Conservation (phyloP, 2,113 vertebrate genomes). For the Reinhardtius hippoglossoides region DNA sequence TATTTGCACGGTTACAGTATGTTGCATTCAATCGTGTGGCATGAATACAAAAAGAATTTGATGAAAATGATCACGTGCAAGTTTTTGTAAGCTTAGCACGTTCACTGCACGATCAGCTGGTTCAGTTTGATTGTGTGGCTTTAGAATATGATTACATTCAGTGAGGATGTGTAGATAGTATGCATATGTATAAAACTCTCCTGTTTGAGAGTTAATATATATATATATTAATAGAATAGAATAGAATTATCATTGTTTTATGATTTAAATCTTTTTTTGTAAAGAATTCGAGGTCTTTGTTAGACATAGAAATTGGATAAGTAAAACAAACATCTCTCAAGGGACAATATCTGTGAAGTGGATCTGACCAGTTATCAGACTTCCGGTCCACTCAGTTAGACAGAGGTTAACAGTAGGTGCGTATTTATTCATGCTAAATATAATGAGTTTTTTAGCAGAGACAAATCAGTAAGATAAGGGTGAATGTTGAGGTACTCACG, state of each 20-base stretch:
- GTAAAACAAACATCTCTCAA: no score
- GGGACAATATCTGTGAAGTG: no score
- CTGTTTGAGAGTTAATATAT: neutral
- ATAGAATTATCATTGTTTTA: no score
- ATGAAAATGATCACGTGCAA: conserved; percentile 4
- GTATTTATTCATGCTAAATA: neutral
- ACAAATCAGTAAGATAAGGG: neutral
- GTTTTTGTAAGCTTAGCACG: neutral
- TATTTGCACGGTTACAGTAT: conserved; percentile 27
- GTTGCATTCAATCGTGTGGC: conserved; percentile 45
- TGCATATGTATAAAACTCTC: neutral
- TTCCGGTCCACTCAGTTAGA: no score
- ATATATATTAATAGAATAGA: neutral
- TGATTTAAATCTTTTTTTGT: no score
- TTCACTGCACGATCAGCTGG: neutral
- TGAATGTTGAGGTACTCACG: neutral
- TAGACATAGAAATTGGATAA: no score
- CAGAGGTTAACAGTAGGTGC: neutral
- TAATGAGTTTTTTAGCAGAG: neutral
- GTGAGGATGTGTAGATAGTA: no score
- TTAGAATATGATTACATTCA: no score
- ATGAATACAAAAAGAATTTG: conserved; percentile 20
- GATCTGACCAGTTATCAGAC: no score
- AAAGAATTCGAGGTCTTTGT: no score
- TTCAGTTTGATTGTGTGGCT: neutral